Percentiles rank a stretch among this genome's conserved stretches.
Conservation (phyloP, 1,140 invertebrate genomes). For the Polypedilum pembai region DNA sequence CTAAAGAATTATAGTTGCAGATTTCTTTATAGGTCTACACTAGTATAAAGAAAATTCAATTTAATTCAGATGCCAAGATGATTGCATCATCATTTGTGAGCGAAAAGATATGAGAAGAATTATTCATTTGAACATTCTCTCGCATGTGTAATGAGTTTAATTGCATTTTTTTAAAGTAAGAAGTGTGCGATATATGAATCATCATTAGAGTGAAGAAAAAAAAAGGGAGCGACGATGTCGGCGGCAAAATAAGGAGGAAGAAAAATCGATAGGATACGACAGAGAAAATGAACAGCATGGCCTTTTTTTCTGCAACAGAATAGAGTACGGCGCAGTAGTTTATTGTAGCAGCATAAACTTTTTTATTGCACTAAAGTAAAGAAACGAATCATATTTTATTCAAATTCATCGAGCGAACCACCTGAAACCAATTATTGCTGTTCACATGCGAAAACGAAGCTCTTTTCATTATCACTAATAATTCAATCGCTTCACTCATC, state of each 20-base stretch:
- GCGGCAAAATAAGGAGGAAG: slow-evolving; percentile 8
- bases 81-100: background rate
- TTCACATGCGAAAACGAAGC: no score
- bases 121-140: background rate
- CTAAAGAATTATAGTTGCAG: no score
- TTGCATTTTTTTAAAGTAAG: no score
- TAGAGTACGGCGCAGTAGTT: background rate
- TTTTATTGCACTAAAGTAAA: background rate
- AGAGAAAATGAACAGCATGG: background rate
- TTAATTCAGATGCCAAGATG: background rate
- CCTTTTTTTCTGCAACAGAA: slow-evolving; percentile 7
- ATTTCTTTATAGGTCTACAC: no score
- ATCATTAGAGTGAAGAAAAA: slow-evolving; percentile 1
- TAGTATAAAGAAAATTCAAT: background rate
- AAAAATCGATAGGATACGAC: slow-evolving; percentile 17
- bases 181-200: background rate
- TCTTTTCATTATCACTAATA: no score
- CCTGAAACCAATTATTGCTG: no score
- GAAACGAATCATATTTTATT: no score
- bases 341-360: no score
- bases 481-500: no score
- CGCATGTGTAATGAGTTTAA: no score
- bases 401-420: no score
- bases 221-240: background rate
- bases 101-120: background rate